A percentile compares a stretch with the other conserved stretches of the same genome.
phyloP scores from a whole-genome alignment of 2,888 invertebrate genomes.

The Lasioglossum malachurum region DNA sequence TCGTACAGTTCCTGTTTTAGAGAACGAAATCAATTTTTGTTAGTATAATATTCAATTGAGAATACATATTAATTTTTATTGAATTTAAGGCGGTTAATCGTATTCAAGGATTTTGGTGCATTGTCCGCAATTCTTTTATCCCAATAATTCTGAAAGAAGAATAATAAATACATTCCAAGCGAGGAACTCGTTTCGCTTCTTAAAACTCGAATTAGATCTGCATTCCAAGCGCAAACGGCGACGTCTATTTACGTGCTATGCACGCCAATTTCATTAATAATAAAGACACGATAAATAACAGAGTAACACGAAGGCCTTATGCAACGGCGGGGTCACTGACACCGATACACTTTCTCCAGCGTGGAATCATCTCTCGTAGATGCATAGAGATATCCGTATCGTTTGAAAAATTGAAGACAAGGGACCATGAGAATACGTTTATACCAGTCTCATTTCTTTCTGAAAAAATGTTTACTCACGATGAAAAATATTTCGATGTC shows the following conservation, averaged over 20 bases:
- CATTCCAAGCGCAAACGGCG: no score
- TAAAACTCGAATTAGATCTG: background rate
- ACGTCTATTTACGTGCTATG: background rate
- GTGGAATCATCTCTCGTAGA: slow-evolving; percentile 54
- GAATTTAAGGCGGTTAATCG: no score
- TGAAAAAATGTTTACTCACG: background rate
- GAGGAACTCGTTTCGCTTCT: background rate
- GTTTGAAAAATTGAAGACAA: slow-evolving; percentile 42
- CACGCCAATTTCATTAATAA: slow-evolving; percentile 47
- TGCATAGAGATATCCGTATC: slow-evolving; percentile 56
- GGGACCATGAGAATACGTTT: no score
- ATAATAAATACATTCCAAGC: background rate
- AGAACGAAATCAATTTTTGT: no score
- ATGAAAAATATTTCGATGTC: no score
- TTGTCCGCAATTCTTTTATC: background rate
- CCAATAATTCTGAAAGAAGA: background rate
- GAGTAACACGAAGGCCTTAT: slow-evolving; percentile 50
- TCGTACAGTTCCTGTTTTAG: no score
- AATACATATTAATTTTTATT: no score
- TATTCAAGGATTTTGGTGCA: no score
- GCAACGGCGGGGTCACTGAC: slow-evolving; percentile 66
- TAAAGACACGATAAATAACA: slow-evolving; percentile 34
- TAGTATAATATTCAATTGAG: no score
- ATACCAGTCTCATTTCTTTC: no score
- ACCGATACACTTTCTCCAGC: slow-evolving; percentile 65